A percentile compares a stretch with the other conserved stretches of the same genome.
phyloP scores from a whole-genome alignment of 2,888 invertebrate species.

The Spisula subtruncata region DNA sequence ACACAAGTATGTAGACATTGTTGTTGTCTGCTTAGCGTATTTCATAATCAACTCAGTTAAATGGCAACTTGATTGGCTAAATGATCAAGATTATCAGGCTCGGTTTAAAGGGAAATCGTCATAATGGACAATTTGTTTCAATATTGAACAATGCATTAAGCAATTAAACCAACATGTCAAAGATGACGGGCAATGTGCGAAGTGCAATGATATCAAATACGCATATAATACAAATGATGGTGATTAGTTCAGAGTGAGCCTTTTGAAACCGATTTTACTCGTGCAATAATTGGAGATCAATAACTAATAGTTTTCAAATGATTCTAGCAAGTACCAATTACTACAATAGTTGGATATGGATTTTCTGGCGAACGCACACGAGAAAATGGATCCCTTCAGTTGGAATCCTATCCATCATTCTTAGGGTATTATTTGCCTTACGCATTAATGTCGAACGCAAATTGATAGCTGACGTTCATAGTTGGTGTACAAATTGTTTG shows the following conservation, averaged over 20 bases:
- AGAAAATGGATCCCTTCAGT: not conserved
- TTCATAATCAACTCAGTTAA: not conserved
- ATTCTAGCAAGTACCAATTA: not conserved
- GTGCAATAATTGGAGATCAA: not conserved
- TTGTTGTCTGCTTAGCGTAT: no score
- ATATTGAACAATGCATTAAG: not conserved
- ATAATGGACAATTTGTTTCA: not conserved
- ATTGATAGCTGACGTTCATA: constrained; percentile 22
- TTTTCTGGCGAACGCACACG: not conserved
- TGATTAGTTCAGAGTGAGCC: not conserved
- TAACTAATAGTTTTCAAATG: constrained; percentile 8
- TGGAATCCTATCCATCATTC: not conserved
- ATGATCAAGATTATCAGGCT: not conserved
- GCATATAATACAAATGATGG: not conserved
- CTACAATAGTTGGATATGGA: not conserved
- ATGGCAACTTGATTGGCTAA: not conserved
- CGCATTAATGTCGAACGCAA: constrained; percentile 21
- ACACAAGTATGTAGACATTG: no score
- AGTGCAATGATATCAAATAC: not conserved
- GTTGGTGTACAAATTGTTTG: not conserved
- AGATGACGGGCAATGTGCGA: not conserved
- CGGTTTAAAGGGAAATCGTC: not conserved
- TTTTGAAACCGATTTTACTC: constrained; percentile 10
- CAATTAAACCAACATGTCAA: not conserved
- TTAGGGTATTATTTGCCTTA: not conserved